Conservation (phyloP, 2,888 invertebrate genomes). For the Kryphioiulus occultus region DNA sequence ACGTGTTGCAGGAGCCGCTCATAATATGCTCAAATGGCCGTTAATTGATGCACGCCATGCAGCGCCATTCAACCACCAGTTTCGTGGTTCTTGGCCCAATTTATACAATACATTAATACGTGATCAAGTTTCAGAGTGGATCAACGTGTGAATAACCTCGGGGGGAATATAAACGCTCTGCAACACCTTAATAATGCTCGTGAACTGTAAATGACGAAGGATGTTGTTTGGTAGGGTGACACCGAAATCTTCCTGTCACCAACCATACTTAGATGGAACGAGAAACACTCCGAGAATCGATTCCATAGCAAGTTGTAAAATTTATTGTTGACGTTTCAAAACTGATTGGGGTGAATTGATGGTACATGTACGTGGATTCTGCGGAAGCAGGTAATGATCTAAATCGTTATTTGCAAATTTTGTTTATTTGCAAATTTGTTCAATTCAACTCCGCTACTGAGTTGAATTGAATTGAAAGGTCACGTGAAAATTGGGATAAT, state of each 20-base stretch:
- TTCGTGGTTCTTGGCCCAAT: neutral
- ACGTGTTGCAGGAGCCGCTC: neutral
- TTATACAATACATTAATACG: slow-evolving; percentile 32
- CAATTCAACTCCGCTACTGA: too few relatives aligned
- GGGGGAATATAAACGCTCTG: neutral
- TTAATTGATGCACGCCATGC: slow-evolving; percentile 31
- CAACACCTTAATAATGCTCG: slow-evolving; percentile 9
- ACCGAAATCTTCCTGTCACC: neutral
- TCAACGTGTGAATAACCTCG: slow-evolving; percentile 18
- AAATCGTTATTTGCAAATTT: too few relatives aligned
- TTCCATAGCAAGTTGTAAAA: too few relatives aligned
- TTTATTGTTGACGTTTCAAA: too few relatives aligned
- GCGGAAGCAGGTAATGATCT: too few relatives aligned
- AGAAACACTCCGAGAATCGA: too few relatives aligned
- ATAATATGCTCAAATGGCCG: slow-evolving; percentile 21
- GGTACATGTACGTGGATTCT: too few relatives aligned
- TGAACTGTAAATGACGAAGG: neutral
- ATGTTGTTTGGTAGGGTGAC: neutral
- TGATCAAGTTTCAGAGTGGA: slow-evolving; percentile 25
- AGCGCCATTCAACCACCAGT: neutral
- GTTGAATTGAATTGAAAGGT: too few relatives aligned
- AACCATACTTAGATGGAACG: neutral
- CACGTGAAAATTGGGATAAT: too few relatives aligned
- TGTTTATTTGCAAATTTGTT: too few relatives aligned
- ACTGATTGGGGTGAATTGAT: too few relatives aligned